Percentiles rank a stretch among this genome's conserved stretches.
These are phyloP conservation scores for Sitta europaea DNA, from an alignment of 2,113 vertebrate species.

Conservation along the genomic window DNA sequence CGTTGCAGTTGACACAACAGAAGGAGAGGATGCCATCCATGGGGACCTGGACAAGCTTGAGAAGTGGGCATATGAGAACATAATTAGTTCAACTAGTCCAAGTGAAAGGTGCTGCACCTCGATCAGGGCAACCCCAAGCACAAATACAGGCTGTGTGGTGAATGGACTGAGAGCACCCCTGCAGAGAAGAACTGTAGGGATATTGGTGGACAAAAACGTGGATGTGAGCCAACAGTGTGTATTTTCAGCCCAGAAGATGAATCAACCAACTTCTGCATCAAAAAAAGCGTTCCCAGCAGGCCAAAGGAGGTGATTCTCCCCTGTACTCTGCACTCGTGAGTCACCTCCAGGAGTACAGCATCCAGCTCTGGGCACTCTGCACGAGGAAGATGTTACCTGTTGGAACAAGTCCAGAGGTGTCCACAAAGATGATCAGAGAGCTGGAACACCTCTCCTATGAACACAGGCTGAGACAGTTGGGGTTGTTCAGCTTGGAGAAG, in stretches of 20 bases:
- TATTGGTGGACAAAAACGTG: background rate
- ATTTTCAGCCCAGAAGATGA: background rate
- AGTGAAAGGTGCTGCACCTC: background rate
- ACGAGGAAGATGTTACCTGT: background rate
- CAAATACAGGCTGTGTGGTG: background rate
- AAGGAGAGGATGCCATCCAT: background rate
- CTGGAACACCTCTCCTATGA: background rate
- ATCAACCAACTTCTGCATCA: background rate
- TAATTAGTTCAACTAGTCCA: background rate
- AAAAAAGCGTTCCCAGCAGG: background rate
- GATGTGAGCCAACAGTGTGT: background rate
- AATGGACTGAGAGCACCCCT: background rate
- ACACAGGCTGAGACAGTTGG: background rate
- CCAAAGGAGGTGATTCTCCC: background rate
- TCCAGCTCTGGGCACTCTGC: background rate
- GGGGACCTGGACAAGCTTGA: background rate
- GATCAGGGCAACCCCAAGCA: background rate
- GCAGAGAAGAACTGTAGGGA: background rate
- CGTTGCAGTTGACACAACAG: background rate
- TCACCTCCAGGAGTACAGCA: background rate
- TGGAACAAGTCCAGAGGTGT: background rate
- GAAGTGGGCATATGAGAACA: background rate
- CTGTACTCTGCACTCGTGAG: fast-evolving
- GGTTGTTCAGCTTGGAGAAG: background rate
- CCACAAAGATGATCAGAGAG: background rate